These are phyloP conservation scores for Dynastes grantii DNA, from an alignment of 2,888 invertebrate genomes.

Conservation along the genomic window DNA sequence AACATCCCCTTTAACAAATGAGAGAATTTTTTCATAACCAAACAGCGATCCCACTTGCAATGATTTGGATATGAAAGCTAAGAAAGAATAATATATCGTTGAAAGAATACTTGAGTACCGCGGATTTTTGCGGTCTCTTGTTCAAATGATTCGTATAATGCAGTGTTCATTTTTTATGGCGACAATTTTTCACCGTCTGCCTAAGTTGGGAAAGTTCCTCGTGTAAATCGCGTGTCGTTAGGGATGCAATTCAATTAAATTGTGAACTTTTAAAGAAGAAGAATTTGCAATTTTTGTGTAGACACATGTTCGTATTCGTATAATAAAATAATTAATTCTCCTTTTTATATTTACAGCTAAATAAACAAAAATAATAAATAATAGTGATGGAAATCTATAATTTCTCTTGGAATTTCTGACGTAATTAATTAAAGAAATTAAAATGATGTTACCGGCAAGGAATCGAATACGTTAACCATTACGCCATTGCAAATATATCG, in stretches of 20 bases:
- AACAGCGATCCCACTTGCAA: conserved; percentile 57
- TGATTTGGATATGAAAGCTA: conserved; percentile 60
- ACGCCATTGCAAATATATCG: too few species aligned
- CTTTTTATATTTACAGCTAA: too few species aligned
- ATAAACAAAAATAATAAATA: too few species aligned
- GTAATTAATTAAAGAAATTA: too few species aligned
- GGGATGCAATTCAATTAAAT: neutral
- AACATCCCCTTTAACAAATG: conserved; percentile 58
- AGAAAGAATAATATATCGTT: conserved; percentile 58
- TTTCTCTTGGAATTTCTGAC: too few species aligned
- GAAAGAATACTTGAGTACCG: conserved; percentile 56
- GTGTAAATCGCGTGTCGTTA: too few species aligned
- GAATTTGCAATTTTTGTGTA: neutral
- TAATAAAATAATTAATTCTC: too few species aligned
- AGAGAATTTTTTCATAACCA: conserved; percentile 57
- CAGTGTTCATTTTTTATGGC: conserved; percentile 3
- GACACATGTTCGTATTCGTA: too few species aligned
- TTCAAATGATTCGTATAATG: conserved; percentile 48
- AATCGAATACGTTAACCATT: too few species aligned
- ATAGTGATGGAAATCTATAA: too few species aligned
- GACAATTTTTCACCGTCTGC: neutral
- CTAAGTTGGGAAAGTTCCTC: neutral
- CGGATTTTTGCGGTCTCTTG: conserved; percentile 55
- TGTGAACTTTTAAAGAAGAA: neutral
- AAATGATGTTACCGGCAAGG: too few species aligned